Evolutionary conservation across 2,888 invertebrate genomes (phyloP).

Genomic region (Cerceris ruficornis): DNA sequence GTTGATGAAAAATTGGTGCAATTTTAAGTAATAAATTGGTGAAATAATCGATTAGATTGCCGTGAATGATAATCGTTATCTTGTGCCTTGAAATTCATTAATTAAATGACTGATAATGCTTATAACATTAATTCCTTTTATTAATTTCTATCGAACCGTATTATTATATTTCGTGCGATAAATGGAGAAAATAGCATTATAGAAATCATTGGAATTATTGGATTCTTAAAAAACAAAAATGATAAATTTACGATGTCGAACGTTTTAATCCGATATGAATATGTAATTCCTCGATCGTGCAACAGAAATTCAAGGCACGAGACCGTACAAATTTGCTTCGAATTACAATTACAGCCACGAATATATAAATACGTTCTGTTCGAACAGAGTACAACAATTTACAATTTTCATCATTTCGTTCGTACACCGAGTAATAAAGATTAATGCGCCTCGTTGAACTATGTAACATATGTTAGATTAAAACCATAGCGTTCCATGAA

Average conservation of each 20-base stretch:
- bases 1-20: not conserved
- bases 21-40: not conserved
- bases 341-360: not conserved
- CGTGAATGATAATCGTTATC: not conserved
- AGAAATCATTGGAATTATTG: not conserved
- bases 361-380: no score
- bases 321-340: not conserved
- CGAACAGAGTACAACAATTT: not conserved
- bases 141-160: no score
- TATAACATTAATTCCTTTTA: not conserved
- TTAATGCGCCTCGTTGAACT: conserved; percentile 21
- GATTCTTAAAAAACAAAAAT: not conserved
- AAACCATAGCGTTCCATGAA: not conserved
- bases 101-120: not conserved
- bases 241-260: not conserved
- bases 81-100: not conserved
- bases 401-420: not conserved
- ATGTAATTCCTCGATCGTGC: not conserved
- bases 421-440: not conserved
- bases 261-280: not conserved
- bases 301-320: not conserved
- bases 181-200: not conserved
- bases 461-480: conserved; percentile 11
- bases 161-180: no score
- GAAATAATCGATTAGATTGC: not conserved